Percentiles rank a stretch among this genome's conserved stretches.
Evolutionary conservation across 2,797 vertebrate species (phyloP).

Genomic region (Parambassis ranga): DNA sequence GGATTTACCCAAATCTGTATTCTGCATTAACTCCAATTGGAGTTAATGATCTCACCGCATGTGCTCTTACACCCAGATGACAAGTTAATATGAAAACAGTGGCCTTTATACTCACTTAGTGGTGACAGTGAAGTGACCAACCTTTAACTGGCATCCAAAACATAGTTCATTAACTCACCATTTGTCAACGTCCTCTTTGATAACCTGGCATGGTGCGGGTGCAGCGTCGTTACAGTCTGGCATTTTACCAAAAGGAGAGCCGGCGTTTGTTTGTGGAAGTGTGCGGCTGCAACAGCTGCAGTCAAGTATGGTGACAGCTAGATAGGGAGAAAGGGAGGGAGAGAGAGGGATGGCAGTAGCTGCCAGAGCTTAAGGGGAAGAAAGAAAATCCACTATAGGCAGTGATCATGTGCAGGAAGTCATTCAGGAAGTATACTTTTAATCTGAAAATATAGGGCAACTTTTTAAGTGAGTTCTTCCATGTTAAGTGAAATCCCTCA

Average conservation of each 20-base stretch:
- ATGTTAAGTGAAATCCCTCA: constrained; percentile 12
- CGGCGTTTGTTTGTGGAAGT: constrained; percentile 84
- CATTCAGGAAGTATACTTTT: neutral
- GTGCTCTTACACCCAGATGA: neutral
- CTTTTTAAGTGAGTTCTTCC: neutral
- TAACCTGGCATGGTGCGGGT: constrained; percentile 71
- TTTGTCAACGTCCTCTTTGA: constrained; percentile 67
- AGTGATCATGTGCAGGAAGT: neutral
- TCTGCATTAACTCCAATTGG: neutral
- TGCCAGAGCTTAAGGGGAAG: constrained; percentile 2
- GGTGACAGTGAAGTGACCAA: neutral
- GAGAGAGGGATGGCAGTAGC: constrained; percentile 5
- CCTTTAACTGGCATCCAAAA: constrained; percentile 10
- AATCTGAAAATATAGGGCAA: no score
- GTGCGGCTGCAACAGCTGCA: constrained; percentile 69
- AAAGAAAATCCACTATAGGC: neutral
- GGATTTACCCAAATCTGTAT: neutral
- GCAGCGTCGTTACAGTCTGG: constrained; percentile 73
- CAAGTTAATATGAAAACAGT: constrained; percentile 8
- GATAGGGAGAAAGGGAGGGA: constrained; percentile 12
- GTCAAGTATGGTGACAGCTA: constrained; percentile 42
- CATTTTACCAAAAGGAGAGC: constrained; percentile 83
- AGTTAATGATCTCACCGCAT: constrained; percentile 1
- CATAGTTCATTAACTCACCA: constrained; percentile 65
- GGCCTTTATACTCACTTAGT: neutral